Evolutionary conservation across 2,797 vertebrate genomes (phyloP), one percentile per base, ranked within the genome.

Genomic region (Coregonus sp.): DNA sequence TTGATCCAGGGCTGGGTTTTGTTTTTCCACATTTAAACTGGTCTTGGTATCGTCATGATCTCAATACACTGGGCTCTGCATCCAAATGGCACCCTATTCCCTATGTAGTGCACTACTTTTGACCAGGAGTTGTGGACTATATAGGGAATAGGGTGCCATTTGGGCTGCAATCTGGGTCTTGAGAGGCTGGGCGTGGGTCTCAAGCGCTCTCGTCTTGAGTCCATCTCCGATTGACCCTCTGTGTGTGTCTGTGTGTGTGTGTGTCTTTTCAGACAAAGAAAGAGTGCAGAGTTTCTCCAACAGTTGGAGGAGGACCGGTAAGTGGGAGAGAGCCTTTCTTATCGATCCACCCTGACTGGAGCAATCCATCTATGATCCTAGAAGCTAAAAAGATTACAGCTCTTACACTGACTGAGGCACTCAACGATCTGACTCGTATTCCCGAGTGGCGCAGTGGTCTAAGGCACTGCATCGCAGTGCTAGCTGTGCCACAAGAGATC

Each of bases 261-360:
- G 40, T 47, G 40, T 47, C 40, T 78, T 59, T 89, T 6, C 86
- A 99, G 98, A 80, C 96, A 98, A 82, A 96, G 94, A 67, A 96
- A 95, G 86, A 97, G 91, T 47, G 94, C 96, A 0, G 95, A 94
- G 85, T 94, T 99, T 83, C 91, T 99, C 63, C 97, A 98, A 86
- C 93, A 95, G 2, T 87, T 99, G 88, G 97, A 99, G 80, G 95
- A 97, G 37, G 97, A 99, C 73, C 95, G 98, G 98, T 98, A 92
- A 91, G 88, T 78, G 47, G 20, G 18, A 18, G 5, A 16, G 25
- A 14, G 11, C 25, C 14, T 31, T 51, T 7, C 14, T 72, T 15
- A 72, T 18, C 16, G 51, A 54, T 54, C 25, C 61, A 6, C 16
- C 16, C 35, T n/a, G 16, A 35, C 6, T n/a, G 33, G 7, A 31